Conservation (phyloP, 2,113 vertebrate species). For the Rynchops niger region DNA sequence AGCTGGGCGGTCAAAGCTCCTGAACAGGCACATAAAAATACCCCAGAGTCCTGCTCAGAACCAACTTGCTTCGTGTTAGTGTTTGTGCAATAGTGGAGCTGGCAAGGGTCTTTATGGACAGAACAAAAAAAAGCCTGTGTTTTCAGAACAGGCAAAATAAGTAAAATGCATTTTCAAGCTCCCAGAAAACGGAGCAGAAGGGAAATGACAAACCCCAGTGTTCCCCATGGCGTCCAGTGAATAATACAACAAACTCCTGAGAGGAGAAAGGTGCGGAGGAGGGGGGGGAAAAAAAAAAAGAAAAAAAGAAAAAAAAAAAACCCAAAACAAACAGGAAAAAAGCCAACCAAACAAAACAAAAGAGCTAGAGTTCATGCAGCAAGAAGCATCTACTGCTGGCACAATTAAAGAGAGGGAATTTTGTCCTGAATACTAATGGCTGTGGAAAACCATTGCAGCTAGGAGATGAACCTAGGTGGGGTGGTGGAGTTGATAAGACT, state of each 20-base stretch:
- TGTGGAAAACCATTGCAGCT: background rate
- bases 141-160: background rate
- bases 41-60: background rate
- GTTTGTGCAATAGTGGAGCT: background rate
- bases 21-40: background rate
- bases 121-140: rapidly evolving
- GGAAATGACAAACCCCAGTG: background rate
- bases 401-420: background rate
- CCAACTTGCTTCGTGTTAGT: background rate
- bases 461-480: background rate
- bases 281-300: too few species aligned
- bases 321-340: too few species aligned
- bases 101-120: background rate
- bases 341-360: too few species aligned
- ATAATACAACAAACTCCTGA: background rate
- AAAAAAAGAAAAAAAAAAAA: too few species aligned
- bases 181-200: background rate
- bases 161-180: background rate
- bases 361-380: too few species aligned
- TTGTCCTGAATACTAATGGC: background rate
- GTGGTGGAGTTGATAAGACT: background rate
- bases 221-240: background rate
- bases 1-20: background rate
- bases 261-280: background rate
- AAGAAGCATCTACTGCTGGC: background rate